Percentiles rank a stretch among this genome's conserved stretches.
Evolutionary conservation across 2,888 invertebrate species (phyloP).

Genomic region (Harpagoxenus sublaevis): DNA sequence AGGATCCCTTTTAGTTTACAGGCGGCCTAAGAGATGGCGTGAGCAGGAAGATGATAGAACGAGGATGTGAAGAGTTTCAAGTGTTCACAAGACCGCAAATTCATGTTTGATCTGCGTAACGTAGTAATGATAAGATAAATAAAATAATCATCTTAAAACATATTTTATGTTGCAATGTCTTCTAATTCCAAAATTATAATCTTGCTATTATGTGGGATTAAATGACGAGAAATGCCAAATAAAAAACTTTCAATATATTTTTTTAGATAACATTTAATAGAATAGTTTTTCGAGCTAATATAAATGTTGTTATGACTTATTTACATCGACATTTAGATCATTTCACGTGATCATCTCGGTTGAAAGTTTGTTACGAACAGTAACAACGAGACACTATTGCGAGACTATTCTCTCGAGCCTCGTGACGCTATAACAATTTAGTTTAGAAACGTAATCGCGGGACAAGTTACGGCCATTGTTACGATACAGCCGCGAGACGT

Average conservation of each 20-base stretch:
- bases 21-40: slow-evolving; percentile 78
- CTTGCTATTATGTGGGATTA: not conserved
- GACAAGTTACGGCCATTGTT: slow-evolving; percentile 43
- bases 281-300: not conserved
- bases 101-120: not conserved
- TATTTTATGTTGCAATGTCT: not conserved
- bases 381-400: slow-evolving; percentile 28
- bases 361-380: not conserved
- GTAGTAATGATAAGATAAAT: not conserved
- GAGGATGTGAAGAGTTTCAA: not conserved
- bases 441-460: slow-evolving; percentile 44
- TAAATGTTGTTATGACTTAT: not conserved
- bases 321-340: not conserved
- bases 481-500: slow-evolving; percentile 37
- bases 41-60: slow-evolving; percentile 65
- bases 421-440: slow-evolving; percentile 36
- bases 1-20: slow-evolving; percentile 65
- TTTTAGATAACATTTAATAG: not conserved
- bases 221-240: not conserved
- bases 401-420: not conserved
- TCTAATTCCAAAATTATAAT: not conserved
- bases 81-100: not conserved
- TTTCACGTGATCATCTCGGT: not conserved
- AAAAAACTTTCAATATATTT: not conserved
- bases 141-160: not conserved